Percentiles rank a stretch among this genome's conserved stretches.
phyloP scores from a whole-genome alignment of 1,140 invertebrate species.

The Magallana ariakensis region DNA sequence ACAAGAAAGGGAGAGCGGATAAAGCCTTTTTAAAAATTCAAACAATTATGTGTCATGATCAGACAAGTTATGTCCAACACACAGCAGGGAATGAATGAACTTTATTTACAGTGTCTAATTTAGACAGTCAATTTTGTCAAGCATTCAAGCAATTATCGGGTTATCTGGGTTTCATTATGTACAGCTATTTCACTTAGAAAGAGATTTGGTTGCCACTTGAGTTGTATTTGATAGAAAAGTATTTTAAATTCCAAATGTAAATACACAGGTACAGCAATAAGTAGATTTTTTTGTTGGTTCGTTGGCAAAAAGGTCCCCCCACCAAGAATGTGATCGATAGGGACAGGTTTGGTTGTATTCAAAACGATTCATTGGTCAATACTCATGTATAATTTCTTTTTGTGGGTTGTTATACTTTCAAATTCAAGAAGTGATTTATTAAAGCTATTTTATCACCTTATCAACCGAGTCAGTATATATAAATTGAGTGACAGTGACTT shows the following conservation, averaged over 20 bases:
- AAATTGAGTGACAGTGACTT: neutral
- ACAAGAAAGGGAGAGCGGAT: too few species aligned
- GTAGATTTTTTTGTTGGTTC: slow-evolving; percentile 5
- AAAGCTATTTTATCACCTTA: slow-evolving; percentile 19
- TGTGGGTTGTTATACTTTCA: neutral
- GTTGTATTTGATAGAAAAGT: neutral
- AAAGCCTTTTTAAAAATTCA: too few species aligned
- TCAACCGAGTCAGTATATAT: neutral
- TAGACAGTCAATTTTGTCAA: neutral
- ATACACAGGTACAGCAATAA: slow-evolving; percentile 13
- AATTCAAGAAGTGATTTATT: slow-evolving; percentile 7
- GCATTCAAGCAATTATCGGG: neutral
- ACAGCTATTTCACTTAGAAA: neutral
- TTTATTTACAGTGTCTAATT: neutral
- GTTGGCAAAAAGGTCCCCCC: neutral
- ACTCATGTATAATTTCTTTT: neutral
- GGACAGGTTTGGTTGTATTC: neutral
- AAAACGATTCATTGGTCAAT: slow-evolving; percentile 16
- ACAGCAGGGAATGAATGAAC: neutral
- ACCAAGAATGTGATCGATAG: neutral
- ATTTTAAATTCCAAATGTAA: slow-evolving; percentile 23
- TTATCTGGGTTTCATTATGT: slow-evolving; percentile 3
- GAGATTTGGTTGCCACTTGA: neutral
- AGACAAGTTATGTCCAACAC: too few species aligned
- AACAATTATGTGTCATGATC: too few species aligned